Percentiles rank a stretch among this genome's conserved stretches.
phyloP scores from a whole-genome alignment of 2,113 vertebrate genomes.

The Sus scrofa region T2T-Sscrofa CM000829.6:60722001-60722500 shows the following conservation, averaged over 20 bases:
- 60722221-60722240: background rate
- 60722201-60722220: background rate
- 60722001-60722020: background rate
- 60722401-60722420: background rate
- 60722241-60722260: background rate
- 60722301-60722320: background rate
- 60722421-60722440: background rate
- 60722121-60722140: background rate
- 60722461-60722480: background rate
- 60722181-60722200: background rate
- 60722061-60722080: background rate
- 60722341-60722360: background rate
- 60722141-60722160: background rate
- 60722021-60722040: background rate
- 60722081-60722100: background rate
- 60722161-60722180: accelerated
- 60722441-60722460: background rate
- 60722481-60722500: background rate
- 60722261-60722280: background rate
- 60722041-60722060: background rate
- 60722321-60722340: background rate
- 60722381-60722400: background rate
- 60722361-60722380: background rate
- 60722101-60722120: too few species aligned
- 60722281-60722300: too few species aligned